Conservation (phyloP, 2,888 invertebrate species). For the Drosophila lacicola region DNA sequence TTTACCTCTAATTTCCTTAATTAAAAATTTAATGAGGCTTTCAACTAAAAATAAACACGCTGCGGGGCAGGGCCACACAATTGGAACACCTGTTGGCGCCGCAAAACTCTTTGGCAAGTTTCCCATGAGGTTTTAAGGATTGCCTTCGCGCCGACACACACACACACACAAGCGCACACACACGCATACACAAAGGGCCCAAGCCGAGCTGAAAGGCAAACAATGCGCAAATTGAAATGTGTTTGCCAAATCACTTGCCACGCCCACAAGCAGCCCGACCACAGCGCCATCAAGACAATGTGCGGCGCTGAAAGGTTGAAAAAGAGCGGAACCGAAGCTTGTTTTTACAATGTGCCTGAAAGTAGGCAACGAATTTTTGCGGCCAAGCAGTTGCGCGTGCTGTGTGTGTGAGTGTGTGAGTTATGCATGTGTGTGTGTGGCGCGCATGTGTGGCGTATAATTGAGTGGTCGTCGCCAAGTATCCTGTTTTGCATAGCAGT, state of each 20-base stretch:
- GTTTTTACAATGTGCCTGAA: conserved; percentile 60
- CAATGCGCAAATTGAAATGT: conserved; percentile 73
- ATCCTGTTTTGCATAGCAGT: conserved; percentile 73
- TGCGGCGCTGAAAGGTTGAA: conserved; percentile 15
- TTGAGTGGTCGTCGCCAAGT: conserved; percentile 76
- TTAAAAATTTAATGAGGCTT: conserved; percentile 80
- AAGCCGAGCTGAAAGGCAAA: conserved; percentile 55
- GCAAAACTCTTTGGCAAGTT: conserved; percentile 69
- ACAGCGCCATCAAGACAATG: conserved; percentile 29
- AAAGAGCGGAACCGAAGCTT: conserved; percentile 21
- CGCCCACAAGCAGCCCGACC: conserved; percentile 28
- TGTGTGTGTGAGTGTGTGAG: neutral
- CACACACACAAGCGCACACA: neutral
- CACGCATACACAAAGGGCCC: conserved; percentile 27
- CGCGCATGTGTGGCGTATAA: conserved; percentile 67
- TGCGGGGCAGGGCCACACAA: conserved; percentile 46
- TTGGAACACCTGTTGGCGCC: conserved; percentile 75
- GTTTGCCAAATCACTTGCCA: conserved; percentile 62
- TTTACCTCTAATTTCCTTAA: conserved; percentile 68
- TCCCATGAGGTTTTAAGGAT: conserved; percentile 70
- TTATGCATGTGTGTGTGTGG: neutral
- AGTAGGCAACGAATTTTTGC: conserved; percentile 63
- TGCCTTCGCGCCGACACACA: conserved; percentile 23
- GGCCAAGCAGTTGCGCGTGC: conserved; percentile 7
- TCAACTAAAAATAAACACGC: conserved; percentile 63